phyloP scores from a whole-genome alignment of 1,140 invertebrate genomes.

The Rhynchophorus ferrugineus region DNA sequence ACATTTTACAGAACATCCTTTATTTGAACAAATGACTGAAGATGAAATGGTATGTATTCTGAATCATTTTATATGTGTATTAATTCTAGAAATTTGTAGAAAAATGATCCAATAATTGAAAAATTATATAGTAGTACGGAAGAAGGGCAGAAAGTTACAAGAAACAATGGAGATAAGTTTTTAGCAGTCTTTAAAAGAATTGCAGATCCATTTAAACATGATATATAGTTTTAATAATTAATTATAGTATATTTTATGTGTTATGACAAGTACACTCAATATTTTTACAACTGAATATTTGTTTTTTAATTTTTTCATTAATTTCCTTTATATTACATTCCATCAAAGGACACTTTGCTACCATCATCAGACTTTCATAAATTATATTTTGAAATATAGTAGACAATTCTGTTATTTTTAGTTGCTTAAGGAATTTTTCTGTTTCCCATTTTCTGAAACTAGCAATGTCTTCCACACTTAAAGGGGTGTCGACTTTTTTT shows the following conservation, averaged over 20 bases:
- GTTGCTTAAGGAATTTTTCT: slow-evolving; percentile 6
- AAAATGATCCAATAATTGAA: slow-evolving; percentile 73
- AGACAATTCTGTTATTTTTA: slow-evolving; percentile 5
- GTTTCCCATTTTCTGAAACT: slow-evolving; percentile 7
- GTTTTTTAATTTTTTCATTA: slow-evolving; percentile 4
- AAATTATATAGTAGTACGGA: slow-evolving; percentile 90
- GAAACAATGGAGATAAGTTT: slow-evolving; percentile 92
- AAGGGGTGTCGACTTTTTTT: slow-evolving; percentile 3
- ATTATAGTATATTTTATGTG: background rate
- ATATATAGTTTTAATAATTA: background rate
- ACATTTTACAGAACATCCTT: slow-evolving; percentile 85
- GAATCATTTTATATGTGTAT: background rate
- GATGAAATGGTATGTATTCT: slow-evolving; percentile 61
- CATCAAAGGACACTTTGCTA: background rate
- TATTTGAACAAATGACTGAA: slow-evolving; percentile 72
- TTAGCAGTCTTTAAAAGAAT: slow-evolving; percentile 81
- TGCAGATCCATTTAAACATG: slow-evolving; percentile 41
- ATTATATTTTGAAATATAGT: slow-evolving; percentile 9
- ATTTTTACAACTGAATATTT: slow-evolving; percentile 7
- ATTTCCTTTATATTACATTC: background rate
- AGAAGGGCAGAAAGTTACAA: slow-evolving; percentile 95
- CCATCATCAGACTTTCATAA: slow-evolving; percentile 5
- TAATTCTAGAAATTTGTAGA: slow-evolving; percentile 44
- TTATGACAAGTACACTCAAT: slow-evolving; percentile 7
- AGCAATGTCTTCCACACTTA: slow-evolving; percentile 8